Evolutionary conservation across 2,113 vertebrate genomes (phyloP).

Genomic region (Sardina pilchardus): DNA sequence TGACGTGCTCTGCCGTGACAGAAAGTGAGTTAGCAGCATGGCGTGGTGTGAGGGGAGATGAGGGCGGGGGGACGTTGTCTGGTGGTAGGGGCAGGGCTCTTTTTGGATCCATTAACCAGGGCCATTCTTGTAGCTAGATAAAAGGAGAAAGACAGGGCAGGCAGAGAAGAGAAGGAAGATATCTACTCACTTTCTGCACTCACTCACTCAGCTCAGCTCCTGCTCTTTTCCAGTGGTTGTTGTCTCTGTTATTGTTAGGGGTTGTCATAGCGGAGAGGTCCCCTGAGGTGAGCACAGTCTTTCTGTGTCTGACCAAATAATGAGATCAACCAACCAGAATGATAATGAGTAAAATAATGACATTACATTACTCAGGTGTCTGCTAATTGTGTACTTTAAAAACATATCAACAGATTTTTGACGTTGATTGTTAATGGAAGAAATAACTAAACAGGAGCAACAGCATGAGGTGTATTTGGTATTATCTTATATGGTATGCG

Average conservation of each 20-base stretch:
- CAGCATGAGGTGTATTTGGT: not conserved
- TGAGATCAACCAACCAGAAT: not conserved
- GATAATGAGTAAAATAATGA: not conserved
- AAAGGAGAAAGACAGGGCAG: not conserved
- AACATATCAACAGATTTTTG: not conserved
- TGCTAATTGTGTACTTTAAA: not conserved
- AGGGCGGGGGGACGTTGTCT: too few relatives aligned
- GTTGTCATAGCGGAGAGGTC: not conserved
- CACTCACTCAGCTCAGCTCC: not conserved
- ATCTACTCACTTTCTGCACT: not conserved
- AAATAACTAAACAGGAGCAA: not conserved
- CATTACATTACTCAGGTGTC: not conserved
- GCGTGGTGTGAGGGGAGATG: not conserved
- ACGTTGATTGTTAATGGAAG: not conserved
- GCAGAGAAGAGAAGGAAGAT: not conserved
- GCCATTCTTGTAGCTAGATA: not conserved
- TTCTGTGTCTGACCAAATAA: not conserved
- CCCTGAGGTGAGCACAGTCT: not conserved
- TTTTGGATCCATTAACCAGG: conserved; percentile 12
- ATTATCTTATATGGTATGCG: not conserved
- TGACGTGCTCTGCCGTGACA: too few relatives aligned
- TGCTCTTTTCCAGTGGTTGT: not conserved
- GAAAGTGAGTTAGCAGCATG: not conserved
- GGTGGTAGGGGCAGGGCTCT: not conserved
- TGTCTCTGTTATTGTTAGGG: not conserved